Conservation (phyloP, 1,140 invertebrate genomes). For the Drosophila busckii region DNA sequence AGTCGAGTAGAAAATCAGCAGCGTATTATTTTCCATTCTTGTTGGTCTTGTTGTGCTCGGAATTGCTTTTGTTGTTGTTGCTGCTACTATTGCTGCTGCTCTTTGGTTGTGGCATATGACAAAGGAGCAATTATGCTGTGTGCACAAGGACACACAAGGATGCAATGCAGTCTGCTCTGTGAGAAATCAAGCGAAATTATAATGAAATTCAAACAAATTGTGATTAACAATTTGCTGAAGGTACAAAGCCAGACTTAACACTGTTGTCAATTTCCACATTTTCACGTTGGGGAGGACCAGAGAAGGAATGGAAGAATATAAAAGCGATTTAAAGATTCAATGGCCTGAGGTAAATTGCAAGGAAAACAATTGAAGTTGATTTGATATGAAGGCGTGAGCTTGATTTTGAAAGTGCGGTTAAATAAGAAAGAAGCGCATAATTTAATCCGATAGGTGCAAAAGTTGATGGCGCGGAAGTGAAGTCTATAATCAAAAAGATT, state of each 20-base stretch:
- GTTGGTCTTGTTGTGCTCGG: constrained; percentile 13
- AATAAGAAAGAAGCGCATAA: not conserved
- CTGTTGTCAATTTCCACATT: not conserved
- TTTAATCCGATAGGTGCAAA: too few species aligned
- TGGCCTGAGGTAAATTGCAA: constrained; percentile 12
- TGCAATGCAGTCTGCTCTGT: constrained; percentile 37
- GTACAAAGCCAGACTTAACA: constrained; percentile 8
- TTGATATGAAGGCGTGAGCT: not conserved
- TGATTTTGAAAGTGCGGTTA: not conserved
- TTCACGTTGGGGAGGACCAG: too few species aligned
- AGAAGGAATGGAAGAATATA: constrained; percentile 5
- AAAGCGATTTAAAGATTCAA: constrained; percentile 11
- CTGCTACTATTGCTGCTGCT: constrained; percentile 1
- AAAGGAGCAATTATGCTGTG: constrained; percentile 69
- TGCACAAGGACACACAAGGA: constrained; percentile 24
- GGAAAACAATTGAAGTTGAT: constrained; percentile 21
- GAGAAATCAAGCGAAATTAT: constrained; percentile 50
- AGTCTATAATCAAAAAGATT: not conserved
- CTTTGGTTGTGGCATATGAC: constrained; percentile 62
- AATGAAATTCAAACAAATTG: constrained; percentile 49
- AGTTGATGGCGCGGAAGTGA: not conserved
- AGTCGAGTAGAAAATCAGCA: constrained; percentile 74
- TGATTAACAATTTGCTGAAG: constrained; percentile 50
- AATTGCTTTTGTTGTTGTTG: constrained; percentile 9
- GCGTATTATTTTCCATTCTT: constrained; percentile 55